Evolutionary conservation across 2,113 vertebrate genomes (phyloP).

Genomic region (Mohoua ochrocephala): DNA sequence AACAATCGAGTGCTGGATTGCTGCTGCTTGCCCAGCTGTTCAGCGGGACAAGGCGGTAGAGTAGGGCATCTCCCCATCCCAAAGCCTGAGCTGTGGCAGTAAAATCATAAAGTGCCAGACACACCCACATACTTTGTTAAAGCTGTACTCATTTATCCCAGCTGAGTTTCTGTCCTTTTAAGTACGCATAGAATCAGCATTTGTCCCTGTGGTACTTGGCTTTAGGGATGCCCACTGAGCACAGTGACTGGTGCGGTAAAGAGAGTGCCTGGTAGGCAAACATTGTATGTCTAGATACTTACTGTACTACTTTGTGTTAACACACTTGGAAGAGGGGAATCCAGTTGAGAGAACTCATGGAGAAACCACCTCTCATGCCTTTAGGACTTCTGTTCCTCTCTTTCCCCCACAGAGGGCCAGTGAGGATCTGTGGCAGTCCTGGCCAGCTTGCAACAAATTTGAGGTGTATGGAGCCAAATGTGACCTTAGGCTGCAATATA

Average conservation of each 20-base stretch:
- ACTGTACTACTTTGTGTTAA: background rate
- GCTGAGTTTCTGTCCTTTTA: background rate
- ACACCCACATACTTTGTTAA: background rate
- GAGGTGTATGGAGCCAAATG: fast-evolving
- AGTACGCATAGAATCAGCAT: background rate
- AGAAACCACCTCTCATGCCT: background rate
- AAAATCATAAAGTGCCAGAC: background rate
- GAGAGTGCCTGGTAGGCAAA: background rate
- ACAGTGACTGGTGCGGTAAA: background rate
- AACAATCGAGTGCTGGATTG: background rate
- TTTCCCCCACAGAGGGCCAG: background rate
- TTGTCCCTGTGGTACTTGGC: background rate
- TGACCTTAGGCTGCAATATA: fast-evolving
- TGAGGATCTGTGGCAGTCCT: background rate
- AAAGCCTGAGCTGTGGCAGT: background rate
- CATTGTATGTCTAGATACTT: background rate
- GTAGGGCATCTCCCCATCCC: background rate
- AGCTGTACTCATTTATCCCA: background rate
- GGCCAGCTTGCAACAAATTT: background rate
- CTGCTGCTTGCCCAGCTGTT: background rate
- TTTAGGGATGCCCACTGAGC: background rate
- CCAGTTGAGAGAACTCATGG: background rate
- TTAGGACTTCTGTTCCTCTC: background rate
- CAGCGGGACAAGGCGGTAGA: background rate
- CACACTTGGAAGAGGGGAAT: background rate